Percentiles rank a stretch among this genome's conserved stretches.
Conservation (phyloP, 2,113 vertebrate genomes). For the Toxostoma redivivum region DNA sequence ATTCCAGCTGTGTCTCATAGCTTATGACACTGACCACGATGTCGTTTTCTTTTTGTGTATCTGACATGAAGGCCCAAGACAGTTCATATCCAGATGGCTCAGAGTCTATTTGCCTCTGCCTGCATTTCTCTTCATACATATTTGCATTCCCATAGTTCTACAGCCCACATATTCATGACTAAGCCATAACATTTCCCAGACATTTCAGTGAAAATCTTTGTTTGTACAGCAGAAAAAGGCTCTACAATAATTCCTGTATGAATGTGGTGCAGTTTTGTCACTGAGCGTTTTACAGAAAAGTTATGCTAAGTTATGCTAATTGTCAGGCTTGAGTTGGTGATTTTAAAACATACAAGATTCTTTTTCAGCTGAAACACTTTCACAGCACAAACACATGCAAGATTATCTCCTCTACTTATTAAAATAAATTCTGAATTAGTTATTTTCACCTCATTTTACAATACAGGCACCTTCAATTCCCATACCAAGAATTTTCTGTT, state of each 20-base stretch:
- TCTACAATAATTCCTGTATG: background rate
- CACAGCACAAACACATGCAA: background rate
- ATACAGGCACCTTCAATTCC: background rate
- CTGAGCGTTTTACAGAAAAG: background rate
- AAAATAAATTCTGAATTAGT: background rate
- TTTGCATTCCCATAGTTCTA: background rate
- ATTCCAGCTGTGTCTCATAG: background rate
- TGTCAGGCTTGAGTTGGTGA: background rate
- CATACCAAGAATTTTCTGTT: background rate
- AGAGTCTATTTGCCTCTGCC: background rate
- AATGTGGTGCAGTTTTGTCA: background rate
- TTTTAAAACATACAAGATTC: background rate
- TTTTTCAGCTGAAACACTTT: background rate
- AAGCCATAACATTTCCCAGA: background rate
- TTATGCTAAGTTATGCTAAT: slow-evolving; percentile 55
- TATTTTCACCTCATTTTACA: background rate
- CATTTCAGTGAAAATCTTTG: background rate
- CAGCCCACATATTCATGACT: background rate
- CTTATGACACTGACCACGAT: background rate
- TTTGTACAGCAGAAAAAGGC: background rate
- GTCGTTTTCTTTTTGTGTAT: background rate
- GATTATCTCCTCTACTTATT: background rate
- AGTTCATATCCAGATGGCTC: background rate
- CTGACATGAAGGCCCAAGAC: background rate
- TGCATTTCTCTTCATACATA: background rate